Evolutionary conservation across 2,797 vertebrate genomes (phyloP).

Genomic region (Mus minutoides): DNA sequence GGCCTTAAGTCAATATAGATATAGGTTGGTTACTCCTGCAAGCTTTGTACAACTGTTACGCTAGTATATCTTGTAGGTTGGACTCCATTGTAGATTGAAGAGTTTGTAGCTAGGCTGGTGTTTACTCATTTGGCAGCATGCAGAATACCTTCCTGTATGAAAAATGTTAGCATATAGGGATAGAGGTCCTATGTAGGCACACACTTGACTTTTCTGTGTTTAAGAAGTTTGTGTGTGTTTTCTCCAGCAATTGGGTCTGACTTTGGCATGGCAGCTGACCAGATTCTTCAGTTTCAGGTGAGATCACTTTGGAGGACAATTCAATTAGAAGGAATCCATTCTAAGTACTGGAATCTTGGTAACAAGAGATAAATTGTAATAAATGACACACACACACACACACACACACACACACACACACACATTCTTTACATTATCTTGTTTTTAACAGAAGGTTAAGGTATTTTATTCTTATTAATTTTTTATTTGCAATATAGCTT

Average conservation of each 20-base stretch:
- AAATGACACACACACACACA: too few species aligned
- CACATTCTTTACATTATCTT: neutral
- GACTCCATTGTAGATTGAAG: too few species aligned
- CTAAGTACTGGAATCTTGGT: neutral
- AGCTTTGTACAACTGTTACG: neutral
- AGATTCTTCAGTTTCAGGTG: neutral
- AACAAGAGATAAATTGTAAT: neutral
- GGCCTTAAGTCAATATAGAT: neutral
- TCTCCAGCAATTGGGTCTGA: neutral
- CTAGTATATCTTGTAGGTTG: neutral
- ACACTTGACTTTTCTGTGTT: neutral
- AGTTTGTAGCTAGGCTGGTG: neutral
- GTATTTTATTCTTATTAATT: neutral
- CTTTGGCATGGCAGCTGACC: neutral
- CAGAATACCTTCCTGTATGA: too few species aligned
- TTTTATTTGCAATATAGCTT: conserved; percentile 56
- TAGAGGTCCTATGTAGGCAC: neutral
- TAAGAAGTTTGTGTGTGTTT: neutral
- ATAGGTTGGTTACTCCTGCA: neutral
- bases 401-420: too few species aligned
- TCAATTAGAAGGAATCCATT: neutral
- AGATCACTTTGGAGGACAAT: neutral
- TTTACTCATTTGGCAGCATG: neutral
- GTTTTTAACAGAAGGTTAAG: neutral
- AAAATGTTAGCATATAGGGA: neutral